These are phyloP conservation scores for Miltochrista miniata DNA, from an alignment of 2,888 invertebrate species.

Conservation along the genomic window DNA sequence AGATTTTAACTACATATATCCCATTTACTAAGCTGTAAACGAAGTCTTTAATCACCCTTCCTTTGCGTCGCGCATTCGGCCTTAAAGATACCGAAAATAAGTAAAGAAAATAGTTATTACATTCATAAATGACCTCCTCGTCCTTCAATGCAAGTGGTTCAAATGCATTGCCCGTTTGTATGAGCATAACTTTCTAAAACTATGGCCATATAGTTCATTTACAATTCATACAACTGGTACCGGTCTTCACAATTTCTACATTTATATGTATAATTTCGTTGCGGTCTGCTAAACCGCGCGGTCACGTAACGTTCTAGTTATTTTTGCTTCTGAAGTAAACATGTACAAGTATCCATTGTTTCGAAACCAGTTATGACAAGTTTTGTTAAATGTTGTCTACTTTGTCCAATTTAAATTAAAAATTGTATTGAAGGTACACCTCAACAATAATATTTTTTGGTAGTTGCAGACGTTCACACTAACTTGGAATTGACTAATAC, in stretches of 20 bases:
- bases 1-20: too few species aligned
- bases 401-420: neutral
- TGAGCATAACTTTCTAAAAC: conserved; percentile 1
- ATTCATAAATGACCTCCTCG: too few species aligned
- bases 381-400: neutral
- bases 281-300: neutral
- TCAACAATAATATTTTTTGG: too few species aligned
- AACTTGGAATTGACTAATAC: too few species aligned
- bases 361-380: conserved; percentile 4
- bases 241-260: conserved; percentile 1
- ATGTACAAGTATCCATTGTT: neutral
- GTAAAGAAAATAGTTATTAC: too few species aligned
- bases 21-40: too few species aligned
- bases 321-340: conserved; percentile 1
- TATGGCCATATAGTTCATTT: neutral
- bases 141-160: too few species aligned
- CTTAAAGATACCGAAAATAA: too few species aligned
- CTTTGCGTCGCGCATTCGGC: too few species aligned
- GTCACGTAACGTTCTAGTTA: conserved; percentile 11
- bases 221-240: neutral
- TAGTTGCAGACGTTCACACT: too few species aligned
- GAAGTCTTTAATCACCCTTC: too few species aligned
- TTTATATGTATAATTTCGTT: conserved; percentile 1
- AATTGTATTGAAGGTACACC: neutral
- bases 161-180: neutral